These are phyloP conservation scores for Meloe dianella DNA, from an alignment of 2,888 invertebrate genomes.

Conservation along the genomic window DNA sequence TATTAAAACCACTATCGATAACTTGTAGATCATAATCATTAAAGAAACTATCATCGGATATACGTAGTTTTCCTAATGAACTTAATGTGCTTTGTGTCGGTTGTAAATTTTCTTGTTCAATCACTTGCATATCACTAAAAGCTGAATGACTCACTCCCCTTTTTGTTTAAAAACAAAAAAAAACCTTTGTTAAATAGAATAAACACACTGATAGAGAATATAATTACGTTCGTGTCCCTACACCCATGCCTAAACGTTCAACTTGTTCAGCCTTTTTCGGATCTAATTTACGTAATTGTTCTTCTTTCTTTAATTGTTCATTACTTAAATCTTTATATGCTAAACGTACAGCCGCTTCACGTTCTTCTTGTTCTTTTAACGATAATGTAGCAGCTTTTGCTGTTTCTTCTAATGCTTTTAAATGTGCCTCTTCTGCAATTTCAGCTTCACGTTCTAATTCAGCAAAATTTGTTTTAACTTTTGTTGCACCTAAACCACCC, in stretches of 20 bases:
- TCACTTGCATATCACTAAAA: conserved; percentile 86
- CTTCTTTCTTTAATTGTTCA: conserved; percentile 72
- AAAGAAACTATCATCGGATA: conserved; percentile 61
- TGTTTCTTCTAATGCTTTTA: conserved; percentile 57
- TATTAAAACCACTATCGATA: conserved; percentile 60
- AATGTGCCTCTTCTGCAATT: conserved; percentile 75
- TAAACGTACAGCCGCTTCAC: conserved; percentile 70
- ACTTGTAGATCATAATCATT: conserved; percentile 60
- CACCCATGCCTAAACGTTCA: conserved; percentile 94
- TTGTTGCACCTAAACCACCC: conserved; percentile 91
- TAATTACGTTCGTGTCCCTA: conserved; percentile 63
- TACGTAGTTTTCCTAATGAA: conserved; percentile 53
- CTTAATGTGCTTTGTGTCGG: conserved; percentile 58
- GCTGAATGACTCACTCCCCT: conserved; percentile 85
- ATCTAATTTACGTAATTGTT: conserved; percentile 74
- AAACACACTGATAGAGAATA: conserved; percentile 12
- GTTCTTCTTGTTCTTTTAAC: conserved; percentile 72
- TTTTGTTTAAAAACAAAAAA: conserved; percentile 35
- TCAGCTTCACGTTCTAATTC: conserved; percentile 92
- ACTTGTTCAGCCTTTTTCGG: conserved; percentile 85
- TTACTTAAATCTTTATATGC: conserved; percentile 81
- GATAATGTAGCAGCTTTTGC: conserved; percentile 57
- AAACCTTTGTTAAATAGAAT: conserved; percentile 7
- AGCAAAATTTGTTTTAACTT: conserved; percentile 92
- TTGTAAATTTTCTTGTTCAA: conserved; percentile 80